Base-by-base conservation (phyloP, 2,797 vertebrate genomes). In the Xenentodon cancila region DNA sequence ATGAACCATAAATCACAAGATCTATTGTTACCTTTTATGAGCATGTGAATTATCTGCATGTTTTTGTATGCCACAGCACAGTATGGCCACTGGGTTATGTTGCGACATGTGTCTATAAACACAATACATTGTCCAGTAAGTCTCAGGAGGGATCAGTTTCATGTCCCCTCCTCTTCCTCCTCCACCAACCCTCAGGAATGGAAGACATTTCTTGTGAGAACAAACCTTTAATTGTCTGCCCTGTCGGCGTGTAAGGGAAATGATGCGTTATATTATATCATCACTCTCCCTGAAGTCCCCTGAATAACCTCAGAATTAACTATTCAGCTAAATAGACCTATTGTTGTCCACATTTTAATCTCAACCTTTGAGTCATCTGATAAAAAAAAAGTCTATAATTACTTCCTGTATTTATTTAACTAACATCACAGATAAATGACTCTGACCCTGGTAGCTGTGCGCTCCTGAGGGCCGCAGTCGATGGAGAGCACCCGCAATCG, bases 171-270 rank as follows among this genome's bases (percentile, higher is more conserved):
- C 73, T 72, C 69, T 66, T 73, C 72, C 71, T 58, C 61, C 61
- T 75, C 65, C 73, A 85, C 70, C 45, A 51, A 54, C 78, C 80
- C 82, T 72, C 42, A 75, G 87, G 84, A 86, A 84, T 84, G 79
- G 81, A 81, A 79, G 82, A 87, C 77, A 82, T 89, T 86, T 88
- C 83, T 84, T 84, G 74, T 54, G 71, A 91, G 89, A 89, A 91
- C 90, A 92, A 87, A 90, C 87, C 86, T 85, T 90, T 89, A 91
- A 91, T 92, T 92, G 88, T 91, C 84, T 61, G 59, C 72, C 63
- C 76, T 78, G 84, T 84, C 64, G 65, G 87, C 77, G 74, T 89
- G 83, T 85, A 84, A 89, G 82, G 83, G 86, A 92, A 91, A 83
- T 75, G 88, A 91, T 91, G 91, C 81, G 73, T 91, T 90, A 80